A percentile compares a stretch with the other conserved stretches of the same genome.
These are phyloP conservation scores for Tenrec ecaudatus DNA, from an alignment of 2,113 vertebrate genomes.

Conservation along the genomic window DNA sequence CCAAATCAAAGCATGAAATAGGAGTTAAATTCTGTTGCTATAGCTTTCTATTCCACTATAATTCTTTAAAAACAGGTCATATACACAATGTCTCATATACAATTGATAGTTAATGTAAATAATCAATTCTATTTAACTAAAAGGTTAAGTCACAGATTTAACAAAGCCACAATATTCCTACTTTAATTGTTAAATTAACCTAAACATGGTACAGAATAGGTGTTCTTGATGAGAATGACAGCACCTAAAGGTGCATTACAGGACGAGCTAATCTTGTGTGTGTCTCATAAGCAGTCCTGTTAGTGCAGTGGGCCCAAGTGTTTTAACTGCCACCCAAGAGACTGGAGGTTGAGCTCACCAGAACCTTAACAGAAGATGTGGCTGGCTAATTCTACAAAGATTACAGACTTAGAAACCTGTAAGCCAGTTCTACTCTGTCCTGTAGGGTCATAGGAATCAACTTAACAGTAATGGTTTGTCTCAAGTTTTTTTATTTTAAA, in stretches of 20 bases:
- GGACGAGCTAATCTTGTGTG: neutral
- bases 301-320: neutral
- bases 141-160: neutral
- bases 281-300: neutral
- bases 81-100: neutral
- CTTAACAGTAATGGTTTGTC: neutral
- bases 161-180: neutral
- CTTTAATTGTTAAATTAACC: neutral
- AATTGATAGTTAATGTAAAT: neutral
- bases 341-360: neutral
- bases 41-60: neutral
- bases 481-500: neutral
- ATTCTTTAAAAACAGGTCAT: slow-evolving; percentile 10
- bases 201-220: neutral
- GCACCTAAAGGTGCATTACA: neutral
- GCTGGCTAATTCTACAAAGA: neutral
- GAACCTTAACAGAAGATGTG: neutral
- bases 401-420: neutral
- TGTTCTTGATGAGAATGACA: neutral
- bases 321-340: neutral
- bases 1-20: neutral
- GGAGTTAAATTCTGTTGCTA: slow-evolving; percentile 34
- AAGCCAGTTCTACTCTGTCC: neutral
- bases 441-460: neutral
- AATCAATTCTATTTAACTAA: slow-evolving; percentile 39